Evolutionary conservation across 2,113 vertebrate species (phyloP), one percentile per base, ranked within the genome.

Genomic region (Calyptommatus sinebrachiatus): DNA sequence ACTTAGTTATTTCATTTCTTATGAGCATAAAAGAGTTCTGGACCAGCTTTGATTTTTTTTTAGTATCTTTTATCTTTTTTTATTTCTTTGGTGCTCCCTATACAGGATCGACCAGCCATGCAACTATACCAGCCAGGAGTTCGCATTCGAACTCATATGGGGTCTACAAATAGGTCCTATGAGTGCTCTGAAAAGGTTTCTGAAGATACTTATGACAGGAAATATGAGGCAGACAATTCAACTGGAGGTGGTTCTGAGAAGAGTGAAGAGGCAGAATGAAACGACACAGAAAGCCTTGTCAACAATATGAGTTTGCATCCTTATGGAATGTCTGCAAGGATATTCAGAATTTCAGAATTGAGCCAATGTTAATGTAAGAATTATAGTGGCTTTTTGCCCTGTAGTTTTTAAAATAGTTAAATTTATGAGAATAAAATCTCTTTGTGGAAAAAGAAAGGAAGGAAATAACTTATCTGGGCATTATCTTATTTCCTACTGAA

Each of bases 101-200:
- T 73, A 82, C 93, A 99, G 98, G 97, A 98, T 89, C 95, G 96
- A 26, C 97, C 96, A 3, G 96, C 97, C 88, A 97, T 98, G 97
- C 97, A 98, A 95, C 89, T 97, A 7, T 97, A 98, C 86, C 97
- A 98, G 90, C 97, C 98, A 11, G 96, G 97, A 70, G 93, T 95
- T 69, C 95, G 95, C 86, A 96, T 94, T 87, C 95, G 95, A 88
- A 97, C 96, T 35, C 94, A 92, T 74, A 84, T 87, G 92, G 96
- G 93, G 74, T 94, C 94, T 26, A 89, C 94, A 35, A 95, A 92
- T 87, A 98, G 96, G 92, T 87, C 87, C 80, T 97, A 91, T 1
- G 97, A 97, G 83, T 94, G 91, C 87, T 76, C 87, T 60, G 93
- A 92, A 61, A 94, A 91, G 86, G 86, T 91, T 7, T 94, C 94